A percentile compares a stretch with the other conserved stretches of the same genome.
These are phyloP conservation scores for Tineola bisselliella DNA, from an alignment of 2,888 invertebrate genomes.

Conservation along the genomic window DNA sequence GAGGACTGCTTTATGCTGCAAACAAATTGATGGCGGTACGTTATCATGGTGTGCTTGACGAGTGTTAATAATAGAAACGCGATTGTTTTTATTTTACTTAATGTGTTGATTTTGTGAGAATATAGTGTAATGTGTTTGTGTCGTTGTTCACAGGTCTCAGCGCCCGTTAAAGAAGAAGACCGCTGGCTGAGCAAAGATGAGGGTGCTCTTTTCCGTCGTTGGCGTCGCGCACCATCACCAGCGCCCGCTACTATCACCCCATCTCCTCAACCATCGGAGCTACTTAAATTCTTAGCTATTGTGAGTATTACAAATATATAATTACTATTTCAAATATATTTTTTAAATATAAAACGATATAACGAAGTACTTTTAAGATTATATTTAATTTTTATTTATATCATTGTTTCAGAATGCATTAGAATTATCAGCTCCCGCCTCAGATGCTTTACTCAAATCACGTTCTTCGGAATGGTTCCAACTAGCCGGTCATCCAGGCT, in stretches of 20 bases:
- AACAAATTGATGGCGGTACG: slow-evolving; percentile 65
- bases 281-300: slow-evolving; percentile 80
- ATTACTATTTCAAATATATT: neutral
- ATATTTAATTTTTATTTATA: slow-evolving; percentile 3
- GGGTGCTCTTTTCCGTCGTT: slow-evolving; percentile 55
- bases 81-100: neutral
- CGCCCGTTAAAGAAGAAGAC: slow-evolving; percentile 59
- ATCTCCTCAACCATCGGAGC: slow-evolving; percentile 50
- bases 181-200: slow-evolving; percentile 59
- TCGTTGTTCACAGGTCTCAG: slow-evolving; percentile 61
- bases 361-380: neutral
- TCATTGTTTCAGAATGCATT: slow-evolving; percentile 83
- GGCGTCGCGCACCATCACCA: slow-evolving; percentile 45
- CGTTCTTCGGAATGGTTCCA: slow-evolving; percentile 84
- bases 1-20: slow-evolving; percentile 58
- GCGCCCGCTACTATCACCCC: slow-evolving; percentile 32
- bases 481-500: slow-evolving; percentile 91
- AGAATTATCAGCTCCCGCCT: slow-evolving; percentile 90
- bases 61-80: neutral
- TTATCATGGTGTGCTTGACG: slow-evolving; percentile 23
- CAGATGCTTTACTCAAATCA: slow-evolving; percentile 82
- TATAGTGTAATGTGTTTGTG: slow-evolving; percentile 47
- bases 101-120: neutral
- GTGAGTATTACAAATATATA: slow-evolving; percentile 66
- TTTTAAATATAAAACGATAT: neutral